Conservation (phyloP, 2,797 vertebrate species). For the Petrocephalus schoutedeni region DNA sequence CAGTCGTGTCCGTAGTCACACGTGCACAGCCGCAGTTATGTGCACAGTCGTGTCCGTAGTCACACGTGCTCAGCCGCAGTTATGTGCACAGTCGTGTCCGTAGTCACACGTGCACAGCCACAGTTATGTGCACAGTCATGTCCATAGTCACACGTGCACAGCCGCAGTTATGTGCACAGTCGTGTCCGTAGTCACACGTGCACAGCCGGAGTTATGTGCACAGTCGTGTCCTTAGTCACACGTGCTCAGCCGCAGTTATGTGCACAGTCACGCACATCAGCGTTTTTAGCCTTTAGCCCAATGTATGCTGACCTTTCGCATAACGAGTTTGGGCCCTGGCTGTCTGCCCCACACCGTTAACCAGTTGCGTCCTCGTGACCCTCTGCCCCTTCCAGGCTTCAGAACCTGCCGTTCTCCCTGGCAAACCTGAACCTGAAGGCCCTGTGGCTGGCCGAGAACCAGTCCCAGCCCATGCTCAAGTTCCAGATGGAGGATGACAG, state of each 20-base stretch:
- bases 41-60: too few species aligned
- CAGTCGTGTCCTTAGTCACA: background rate
- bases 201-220: background rate
- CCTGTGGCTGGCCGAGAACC: constrained; percentile 95
- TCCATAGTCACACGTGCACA: background rate
- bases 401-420: constrained; percentile 87
- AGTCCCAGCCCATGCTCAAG: constrained; percentile 97
- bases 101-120: too few species aligned
- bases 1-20: too few species aligned
- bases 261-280: background rate
- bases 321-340: background rate
- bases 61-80: too few species aligned
- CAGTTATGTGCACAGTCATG: background rate
- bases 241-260: background rate
- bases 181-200: background rate
- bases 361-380: background rate
- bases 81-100: too few species aligned
- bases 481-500: constrained; percentile 94
- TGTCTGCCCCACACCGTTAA: background rate
- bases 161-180: too few species aligned
- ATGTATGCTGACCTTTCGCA: background rate
- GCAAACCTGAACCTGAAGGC: constrained; percentile 96
- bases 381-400: constrained; percentile 63
- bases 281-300: background rate
- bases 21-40: too few species aligned